phyloP scores from a whole-genome alignment of 2,797 vertebrate species.

The Peromyscus eremicus region DNA sequence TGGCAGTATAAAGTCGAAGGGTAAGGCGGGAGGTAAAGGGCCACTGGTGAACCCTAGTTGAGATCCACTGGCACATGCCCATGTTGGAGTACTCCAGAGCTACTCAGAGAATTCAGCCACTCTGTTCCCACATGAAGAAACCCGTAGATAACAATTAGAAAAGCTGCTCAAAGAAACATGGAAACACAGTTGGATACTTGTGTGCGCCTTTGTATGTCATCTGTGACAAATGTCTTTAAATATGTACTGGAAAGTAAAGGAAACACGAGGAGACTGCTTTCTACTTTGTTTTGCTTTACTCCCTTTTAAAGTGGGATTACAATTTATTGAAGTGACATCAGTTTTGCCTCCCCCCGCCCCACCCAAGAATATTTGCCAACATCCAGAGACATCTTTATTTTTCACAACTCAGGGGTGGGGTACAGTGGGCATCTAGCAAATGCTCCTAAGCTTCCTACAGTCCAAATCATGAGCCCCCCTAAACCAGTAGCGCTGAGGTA shows the following conservation, averaged over 20 bases:
- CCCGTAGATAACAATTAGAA: neutral
- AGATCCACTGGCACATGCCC: neutral
- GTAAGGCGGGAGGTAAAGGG: neutral
- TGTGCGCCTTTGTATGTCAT: neutral
- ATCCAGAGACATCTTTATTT: neutral
- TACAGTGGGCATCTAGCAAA: neutral
- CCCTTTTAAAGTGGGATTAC: neutral
- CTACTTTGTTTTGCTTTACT: neutral
- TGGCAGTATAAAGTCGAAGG: neutral
- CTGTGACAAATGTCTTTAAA: conserved; percentile 3
- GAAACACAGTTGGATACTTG: neutral
- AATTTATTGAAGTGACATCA: neutral
- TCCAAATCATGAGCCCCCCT: neutral
- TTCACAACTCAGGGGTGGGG: neutral
- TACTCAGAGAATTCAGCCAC: neutral
- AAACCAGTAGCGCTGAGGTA: neutral
- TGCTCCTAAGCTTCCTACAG: neutral
- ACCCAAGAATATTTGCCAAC: neutral
- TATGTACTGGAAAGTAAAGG: neutral
- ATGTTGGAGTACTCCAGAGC: neutral
- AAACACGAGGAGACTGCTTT: neutral
- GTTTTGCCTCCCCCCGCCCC: neutral
- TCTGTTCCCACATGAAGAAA: neutral
- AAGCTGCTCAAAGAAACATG: neutral
- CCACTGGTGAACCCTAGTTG: neutral